phyloP scores from a whole-genome alignment of 2,888 invertebrate genomes.

The Cosmia pyralina region DNA sequence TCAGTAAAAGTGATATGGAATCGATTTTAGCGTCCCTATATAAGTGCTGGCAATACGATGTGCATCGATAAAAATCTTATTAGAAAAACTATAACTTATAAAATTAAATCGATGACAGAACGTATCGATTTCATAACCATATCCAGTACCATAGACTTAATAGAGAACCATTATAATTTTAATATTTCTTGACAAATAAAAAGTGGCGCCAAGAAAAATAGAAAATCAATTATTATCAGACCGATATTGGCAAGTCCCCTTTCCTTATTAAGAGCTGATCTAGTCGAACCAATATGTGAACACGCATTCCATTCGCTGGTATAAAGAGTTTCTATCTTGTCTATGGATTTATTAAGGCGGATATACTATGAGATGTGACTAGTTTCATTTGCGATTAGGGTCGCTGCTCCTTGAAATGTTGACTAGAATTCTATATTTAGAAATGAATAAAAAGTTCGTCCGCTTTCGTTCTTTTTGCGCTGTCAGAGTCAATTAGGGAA shows the following conservation, averaged over 20 bases:
- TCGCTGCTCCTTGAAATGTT: slow-evolving; percentile 39
- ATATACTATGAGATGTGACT: slow-evolving; percentile 48
- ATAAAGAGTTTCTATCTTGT: slow-evolving; percentile 53
- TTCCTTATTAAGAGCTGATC: slow-evolving; percentile 49
- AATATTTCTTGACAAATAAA: slow-evolving; percentile 33
- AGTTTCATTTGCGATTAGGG: slow-evolving; percentile 52
- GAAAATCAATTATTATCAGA: slow-evolving; percentile 46
- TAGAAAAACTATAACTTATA: not conserved
- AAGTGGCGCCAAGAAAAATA: slow-evolving; percentile 49
- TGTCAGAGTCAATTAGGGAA: slow-evolving; percentile 45
- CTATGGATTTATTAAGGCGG: slow-evolving; percentile 51
- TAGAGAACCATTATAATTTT: slow-evolving; percentile 15
- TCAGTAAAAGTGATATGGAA: not conserved
- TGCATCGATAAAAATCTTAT: not conserved
- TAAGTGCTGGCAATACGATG: not conserved
- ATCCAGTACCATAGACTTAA: slow-evolving; percentile 6
- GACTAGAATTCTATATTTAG: slow-evolving; percentile 50
- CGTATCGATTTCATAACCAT: not conserved
- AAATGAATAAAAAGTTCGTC: slow-evolving; percentile 49
- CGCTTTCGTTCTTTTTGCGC: slow-evolving; percentile 42
- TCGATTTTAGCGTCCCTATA: not conserved
- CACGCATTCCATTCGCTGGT: slow-evolving; percentile 49
- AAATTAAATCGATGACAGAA: not conserved
- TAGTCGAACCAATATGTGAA: slow-evolving; percentile 41
- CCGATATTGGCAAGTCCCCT: slow-evolving; percentile 29